Conservation (phyloP, 37 sponge, comb jelly and placozoan genomes). For the Spongilla lacustris region DNA sequence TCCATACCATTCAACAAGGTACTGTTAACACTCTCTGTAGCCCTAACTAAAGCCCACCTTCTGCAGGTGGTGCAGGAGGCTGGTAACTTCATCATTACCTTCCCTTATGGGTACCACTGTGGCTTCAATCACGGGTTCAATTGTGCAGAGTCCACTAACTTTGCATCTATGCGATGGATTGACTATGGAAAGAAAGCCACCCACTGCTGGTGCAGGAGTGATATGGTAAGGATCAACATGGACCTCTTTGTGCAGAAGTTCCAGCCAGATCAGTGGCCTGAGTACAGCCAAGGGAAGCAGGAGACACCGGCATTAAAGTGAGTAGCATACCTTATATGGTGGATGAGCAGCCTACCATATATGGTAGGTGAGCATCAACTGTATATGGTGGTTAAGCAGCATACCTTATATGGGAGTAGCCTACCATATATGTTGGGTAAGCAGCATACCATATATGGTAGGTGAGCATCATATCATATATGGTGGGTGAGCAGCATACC, state of each 20-base stretch:
- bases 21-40: background rate
- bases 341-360: too few relatives aligned
- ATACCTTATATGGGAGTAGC: too few relatives aligned
- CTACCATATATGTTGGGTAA: too few relatives aligned
- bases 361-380: too few relatives aligned
- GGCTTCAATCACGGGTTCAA: conserved; percentile 97
- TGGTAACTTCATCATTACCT: conserved; percentile 95
- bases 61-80: conserved; percentile 81
- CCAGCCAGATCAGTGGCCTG: conserved; percentile 21
- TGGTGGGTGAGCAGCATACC: too few relatives aligned
- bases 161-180: conserved; percentile 90
- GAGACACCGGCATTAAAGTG: background rate
- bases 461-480: too few relatives aligned
- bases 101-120: conserved; percentile 94
- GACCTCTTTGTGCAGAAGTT: conserved; percentile 85
- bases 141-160: conserved; percentile 98
- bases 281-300: conserved; percentile 5
- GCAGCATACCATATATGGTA: too few relatives aligned
- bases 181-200: conserved; percentile 88
- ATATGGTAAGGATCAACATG: conserved; percentile 94
- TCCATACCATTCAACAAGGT: conserved; percentile 94
- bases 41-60: background rate
- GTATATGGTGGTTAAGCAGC: too few relatives aligned
- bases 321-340: too few relatives aligned
- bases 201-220: conserved; percentile 81